Percentiles rank a stretch among this genome's conserved stretches.
phyloP scores from a whole-genome alignment of 2,113 vertebrate species.

The Sylvietta virens region DNA sequence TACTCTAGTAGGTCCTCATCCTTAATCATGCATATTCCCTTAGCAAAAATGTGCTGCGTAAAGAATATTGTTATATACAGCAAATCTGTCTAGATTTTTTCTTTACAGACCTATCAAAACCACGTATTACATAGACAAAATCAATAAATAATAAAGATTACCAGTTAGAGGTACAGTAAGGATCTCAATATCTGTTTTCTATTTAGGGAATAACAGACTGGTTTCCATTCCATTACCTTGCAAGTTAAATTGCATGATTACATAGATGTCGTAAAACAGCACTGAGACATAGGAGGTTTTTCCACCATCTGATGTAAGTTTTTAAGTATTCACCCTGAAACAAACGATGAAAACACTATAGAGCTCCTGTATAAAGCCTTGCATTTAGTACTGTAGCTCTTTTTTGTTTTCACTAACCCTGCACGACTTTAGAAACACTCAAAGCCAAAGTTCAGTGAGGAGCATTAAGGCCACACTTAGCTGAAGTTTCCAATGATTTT shows the following conservation, averaged over 20 bases:
- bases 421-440: background rate
- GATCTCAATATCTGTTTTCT: constrained; percentile 18
- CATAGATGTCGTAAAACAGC: background rate
- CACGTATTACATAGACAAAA: constrained; percentile 28
- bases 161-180: constrained; percentile 18
- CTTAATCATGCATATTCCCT: constrained; percentile 47
- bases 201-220: background rate
- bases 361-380: background rate
- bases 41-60: constrained; percentile 27
- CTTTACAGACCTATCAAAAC: constrained; percentile 49
- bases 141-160: constrained; percentile 51
- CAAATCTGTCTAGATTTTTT: constrained; percentile 12
- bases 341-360: background rate
- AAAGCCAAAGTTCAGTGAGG: background rate
- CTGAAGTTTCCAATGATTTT: background rate
- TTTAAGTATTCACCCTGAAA: background rate
- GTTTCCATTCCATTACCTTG: constrained; percentile 1
- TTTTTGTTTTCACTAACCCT: background rate
- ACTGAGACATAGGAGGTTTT: background rate
- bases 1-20: constrained; percentile 32
- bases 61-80: constrained; percentile 50
- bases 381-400: background rate
- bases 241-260: background rate
- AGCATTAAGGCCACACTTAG: background rate
- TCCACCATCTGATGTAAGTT: background rate